Percentiles rank a stretch among this genome's conserved stretches.
These are phyloP conservation scores for Parnassius orleans DNA, from an alignment of 2,888 invertebrate species.

Conservation along the genomic window DNA sequence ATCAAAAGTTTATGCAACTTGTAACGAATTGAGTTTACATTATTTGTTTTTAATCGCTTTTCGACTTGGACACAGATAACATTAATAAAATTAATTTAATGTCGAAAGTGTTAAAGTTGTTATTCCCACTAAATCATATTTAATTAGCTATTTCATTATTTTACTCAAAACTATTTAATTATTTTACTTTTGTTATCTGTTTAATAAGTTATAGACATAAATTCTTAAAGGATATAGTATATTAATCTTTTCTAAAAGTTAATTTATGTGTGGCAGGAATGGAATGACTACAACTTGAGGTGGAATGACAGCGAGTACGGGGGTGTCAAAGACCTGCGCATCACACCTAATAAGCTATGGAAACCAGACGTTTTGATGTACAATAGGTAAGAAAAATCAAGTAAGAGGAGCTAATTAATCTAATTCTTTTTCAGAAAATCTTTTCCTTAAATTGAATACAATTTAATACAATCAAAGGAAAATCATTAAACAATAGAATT, in stretches of 20 bases:
- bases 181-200: conserved; percentile 10
- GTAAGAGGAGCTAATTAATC: neutral
- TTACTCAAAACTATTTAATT: neutral
- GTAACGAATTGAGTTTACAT: conserved; percentile 20
- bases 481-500: neutral
- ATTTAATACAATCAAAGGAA: neutral
- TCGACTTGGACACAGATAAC: conserved; percentile 7
- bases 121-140: neutral
- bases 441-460: neutral
- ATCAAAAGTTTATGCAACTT: conserved; percentile 6
- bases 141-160: neutral
- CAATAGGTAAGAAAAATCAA: conserved; percentile 89
- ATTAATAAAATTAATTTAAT: conserved; percentile 1
- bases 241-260: conserved; percentile 27
- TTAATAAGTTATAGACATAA: neutral
- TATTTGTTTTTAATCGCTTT: conserved; percentile 26
- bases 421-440: conserved; percentile 1
- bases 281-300: conserved; percentile 98
- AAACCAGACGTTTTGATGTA: conserved; percentile 99
- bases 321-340: conserved; percentile 94
- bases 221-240: neutral
- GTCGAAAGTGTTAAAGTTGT: neutral
- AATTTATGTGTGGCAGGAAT: conserved; percentile 86
- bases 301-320: conserved; percentile 99
- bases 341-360: conserved; percentile 98